Evolutionary conservation across 2,113 vertebrate genomes (phyloP).

Genomic region (Toxotes jaculatrix): DNA sequence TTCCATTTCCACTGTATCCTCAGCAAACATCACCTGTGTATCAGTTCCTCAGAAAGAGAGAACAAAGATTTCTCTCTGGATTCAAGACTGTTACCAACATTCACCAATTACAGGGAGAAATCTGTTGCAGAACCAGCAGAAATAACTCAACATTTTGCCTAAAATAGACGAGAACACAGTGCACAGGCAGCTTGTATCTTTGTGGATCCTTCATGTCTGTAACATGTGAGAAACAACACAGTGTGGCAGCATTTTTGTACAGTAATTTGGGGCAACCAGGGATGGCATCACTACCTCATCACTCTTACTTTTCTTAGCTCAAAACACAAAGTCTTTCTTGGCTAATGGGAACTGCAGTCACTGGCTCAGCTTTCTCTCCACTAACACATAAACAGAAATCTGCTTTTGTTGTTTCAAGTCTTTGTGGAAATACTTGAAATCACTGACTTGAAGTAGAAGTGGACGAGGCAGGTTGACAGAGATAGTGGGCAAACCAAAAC

Average conservation of each 20-base stretch:
- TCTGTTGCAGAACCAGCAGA: conserved; percentile 49
- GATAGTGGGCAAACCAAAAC: background rate
- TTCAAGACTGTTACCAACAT: conserved; percentile 31
- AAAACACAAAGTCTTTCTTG: background rate
- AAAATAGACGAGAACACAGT: conserved; percentile 37
- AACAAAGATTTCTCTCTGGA: conserved; percentile 35
- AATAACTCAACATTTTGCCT: conserved; percentile 45
- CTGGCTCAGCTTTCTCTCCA: conserved; percentile 27
- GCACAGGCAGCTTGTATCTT: conserved; percentile 22
- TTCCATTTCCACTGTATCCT: conserved; percentile 26
- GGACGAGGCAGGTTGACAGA: conserved; percentile 10
- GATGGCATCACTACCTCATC: conserved; percentile 16
- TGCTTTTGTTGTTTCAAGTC: conserved; percentile 5
- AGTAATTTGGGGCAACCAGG: conserved; percentile 41
- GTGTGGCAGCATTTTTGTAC: conserved; percentile 27
- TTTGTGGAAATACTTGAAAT: conserved; percentile 24
- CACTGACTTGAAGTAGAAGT: conserved; percentile 3
- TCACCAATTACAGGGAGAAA: conserved; percentile 61
- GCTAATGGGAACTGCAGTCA: background rate
- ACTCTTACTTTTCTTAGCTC: conserved; percentile 7
- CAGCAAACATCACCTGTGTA: conserved; percentile 44
- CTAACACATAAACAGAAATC: background rate
- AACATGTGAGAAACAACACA: conserved; percentile 27
- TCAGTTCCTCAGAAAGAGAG: conserved; percentile 36
- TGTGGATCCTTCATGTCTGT: conserved; percentile 37